phyloP scores from a whole-genome alignment of 2,113 vertebrate species.

The Hepsetus odoe region DNA sequence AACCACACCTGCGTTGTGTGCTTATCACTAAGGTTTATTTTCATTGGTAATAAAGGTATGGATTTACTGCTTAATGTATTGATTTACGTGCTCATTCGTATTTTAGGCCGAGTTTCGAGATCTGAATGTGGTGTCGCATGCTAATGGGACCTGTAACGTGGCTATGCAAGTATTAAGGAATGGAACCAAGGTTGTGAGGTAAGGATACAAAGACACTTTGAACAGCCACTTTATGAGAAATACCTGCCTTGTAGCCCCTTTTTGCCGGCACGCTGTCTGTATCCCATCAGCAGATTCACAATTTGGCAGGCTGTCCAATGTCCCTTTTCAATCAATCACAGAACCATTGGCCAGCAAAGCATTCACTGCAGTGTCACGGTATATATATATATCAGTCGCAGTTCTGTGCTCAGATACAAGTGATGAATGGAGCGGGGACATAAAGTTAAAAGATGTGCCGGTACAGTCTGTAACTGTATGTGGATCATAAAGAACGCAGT shows the following conservation, averaged over 20 bases:
- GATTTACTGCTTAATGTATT: slow-evolving; percentile 27
- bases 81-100: slow-evolving; percentile 34
- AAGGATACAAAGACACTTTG: neutral
- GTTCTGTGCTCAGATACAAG: too few species aligned
- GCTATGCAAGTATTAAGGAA: slow-evolving; percentile 86
- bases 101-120: slow-evolving; percentile 90
- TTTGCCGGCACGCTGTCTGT: too few species aligned
- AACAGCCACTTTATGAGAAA: neutral
- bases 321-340: too few species aligned
- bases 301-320: too few species aligned
- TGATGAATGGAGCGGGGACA: too few species aligned
- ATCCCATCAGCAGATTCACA: too few species aligned
- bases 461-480: neutral
- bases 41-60: neutral
- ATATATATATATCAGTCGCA: too few species aligned
- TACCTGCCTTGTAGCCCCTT: neutral
- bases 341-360: too few species aligned
- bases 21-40: neutral
- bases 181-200: slow-evolving; percentile 89
- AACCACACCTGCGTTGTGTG: neutral
- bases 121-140: slow-evolving; percentile 89
- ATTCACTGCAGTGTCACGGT: too few species aligned
- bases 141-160: slow-evolving; percentile 87
- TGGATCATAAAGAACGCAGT: neutral
- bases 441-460: neutral